Evolutionary conservation across 2,797 vertebrate genomes (phyloP).

Genomic region (Ceyx erithaca): DNA sequence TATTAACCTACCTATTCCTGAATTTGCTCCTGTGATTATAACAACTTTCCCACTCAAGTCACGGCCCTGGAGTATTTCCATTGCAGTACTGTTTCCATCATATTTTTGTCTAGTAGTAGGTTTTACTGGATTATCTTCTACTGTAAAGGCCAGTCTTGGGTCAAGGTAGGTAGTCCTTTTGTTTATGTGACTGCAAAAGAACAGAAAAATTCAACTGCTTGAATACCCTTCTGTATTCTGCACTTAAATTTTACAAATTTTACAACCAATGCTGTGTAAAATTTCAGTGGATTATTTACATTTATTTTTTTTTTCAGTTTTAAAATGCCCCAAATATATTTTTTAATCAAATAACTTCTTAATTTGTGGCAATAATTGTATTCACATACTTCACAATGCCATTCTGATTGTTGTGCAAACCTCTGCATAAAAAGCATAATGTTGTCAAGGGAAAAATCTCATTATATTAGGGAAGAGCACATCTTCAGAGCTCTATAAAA

Average conservation of each 20-base stretch:
- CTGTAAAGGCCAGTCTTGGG: conserved; percentile 94
- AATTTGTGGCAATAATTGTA: not conserved
- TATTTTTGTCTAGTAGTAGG: conserved; percentile 86
- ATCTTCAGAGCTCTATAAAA: not conserved
- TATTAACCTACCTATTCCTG: conserved; percentile 91
- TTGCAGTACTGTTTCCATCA: conserved; percentile 91
- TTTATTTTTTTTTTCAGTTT: not conserved
- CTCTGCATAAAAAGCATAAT: not conserved
- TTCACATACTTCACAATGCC: not conserved
- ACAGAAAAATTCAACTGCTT: not conserved
- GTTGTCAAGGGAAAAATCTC: not conserved
- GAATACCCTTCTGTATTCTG: not conserved
- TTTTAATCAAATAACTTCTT: not conserved
- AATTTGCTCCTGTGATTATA: conserved; percentile 91
- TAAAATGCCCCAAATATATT: not conserved
- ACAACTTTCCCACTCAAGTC: conserved; percentile 91
- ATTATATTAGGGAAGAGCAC: not conserved
- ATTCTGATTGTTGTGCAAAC: not conserved
- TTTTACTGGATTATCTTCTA: conserved; percentile 91
- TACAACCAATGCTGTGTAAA: not conserved
- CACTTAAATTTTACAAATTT: not conserved
- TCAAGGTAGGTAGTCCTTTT: conserved; percentile 96
- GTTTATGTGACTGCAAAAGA: conserved; percentile 91
- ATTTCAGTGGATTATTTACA: not conserved
- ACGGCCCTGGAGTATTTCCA: conserved; percentile 92